Base-by-base conservation (phyloP, 2,888 invertebrate species). In the Rhingia rostrata region DNA sequence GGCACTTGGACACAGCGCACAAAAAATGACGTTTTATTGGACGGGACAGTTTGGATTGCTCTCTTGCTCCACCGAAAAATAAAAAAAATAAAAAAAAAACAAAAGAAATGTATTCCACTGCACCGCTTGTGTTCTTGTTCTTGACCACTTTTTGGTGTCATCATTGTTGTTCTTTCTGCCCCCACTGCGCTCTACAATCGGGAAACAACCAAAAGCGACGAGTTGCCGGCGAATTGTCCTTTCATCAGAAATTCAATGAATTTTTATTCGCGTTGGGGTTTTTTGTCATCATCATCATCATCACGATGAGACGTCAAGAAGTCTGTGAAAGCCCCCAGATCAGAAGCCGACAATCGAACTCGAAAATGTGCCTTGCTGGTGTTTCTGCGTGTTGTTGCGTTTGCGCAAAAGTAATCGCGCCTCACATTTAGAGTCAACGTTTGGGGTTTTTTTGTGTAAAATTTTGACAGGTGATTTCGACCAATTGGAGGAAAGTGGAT, bases 401-500 rank as follows among this genome's bases (percentile, higher is more conserved):
- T 22, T 22, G 22, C 22, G 22, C 22, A 72, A 86, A 86, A 47
- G 74, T 81, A 78, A 83, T 83, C 83, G 80, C 83, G 80, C 69
- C 77, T 83, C 70, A 64, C 80, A 86, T 84, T 86, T 77, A 74
- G 67, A 72, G 73, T 70, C 81, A 77, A 77, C 67, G 79, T 58
- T 70, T 49, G 7, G 7, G 49, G 60, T 77, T 75, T 86, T 87
- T 86, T 82, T 78, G 43, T 54, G 9, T 9, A 32, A 75, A 84
- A 75, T 87, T 87, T 86, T 87, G 87, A 87, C 87, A 87, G 86
- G 86, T 86, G 86, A 87, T 87, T 87, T 86, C 78, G 83, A 66
- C 81, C 81, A 85, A 85, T 85, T 85, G 85, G 54, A 56, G 35
- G 70, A 84, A 80, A 84, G 80, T 80, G 84, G 80, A 80, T 80